phyloP scores from a whole-genome alignment of 1,140 invertebrate species.

The Ptiloglossa arizonensis region DNA sequence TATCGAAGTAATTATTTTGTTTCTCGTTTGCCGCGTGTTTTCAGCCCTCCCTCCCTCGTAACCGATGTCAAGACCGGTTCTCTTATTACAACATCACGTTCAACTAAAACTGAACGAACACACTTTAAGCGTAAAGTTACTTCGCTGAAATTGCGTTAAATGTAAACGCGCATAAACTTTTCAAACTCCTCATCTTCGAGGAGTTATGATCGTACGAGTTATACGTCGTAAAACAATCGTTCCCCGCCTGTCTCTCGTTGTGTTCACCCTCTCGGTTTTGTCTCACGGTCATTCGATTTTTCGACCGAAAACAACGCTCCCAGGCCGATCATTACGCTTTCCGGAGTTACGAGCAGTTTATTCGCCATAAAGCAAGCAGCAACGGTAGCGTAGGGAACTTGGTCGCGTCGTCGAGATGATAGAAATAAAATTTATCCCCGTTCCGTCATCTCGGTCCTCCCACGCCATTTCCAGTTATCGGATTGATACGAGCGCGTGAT shows the following conservation, averaged over 20 bases:
- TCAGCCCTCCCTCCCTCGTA: no score
- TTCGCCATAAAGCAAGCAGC: constrained; percentile 53
- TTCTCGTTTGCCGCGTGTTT: no score
- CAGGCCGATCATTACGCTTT: constrained; percentile 56
- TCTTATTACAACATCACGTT: no score
- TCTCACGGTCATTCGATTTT: constrained; percentile 28
- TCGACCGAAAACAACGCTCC: constrained; percentile 33
- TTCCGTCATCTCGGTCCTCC: background rate
- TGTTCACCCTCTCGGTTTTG: background rate
- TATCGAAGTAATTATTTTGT: no score
- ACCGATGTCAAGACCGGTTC: no score
- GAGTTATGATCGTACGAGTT: no score
- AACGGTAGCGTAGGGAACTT: constrained; percentile 1
- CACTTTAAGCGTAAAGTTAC: no score
- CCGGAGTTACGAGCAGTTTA: constrained; percentile 61
- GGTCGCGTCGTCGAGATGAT: background rate
- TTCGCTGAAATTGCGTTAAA: no score
- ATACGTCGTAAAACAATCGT: background rate
- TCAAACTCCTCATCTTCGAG: no score
- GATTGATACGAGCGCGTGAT: background rate
- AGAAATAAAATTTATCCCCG: constrained; percentile 33
- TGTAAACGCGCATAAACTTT: no score
- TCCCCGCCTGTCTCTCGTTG: background rate
- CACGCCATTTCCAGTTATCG: background rate
- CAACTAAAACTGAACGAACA: no score